Evolutionary conservation across 2,888 invertebrate genomes (phyloP).

Genomic region (Graphium colonna): DNA sequence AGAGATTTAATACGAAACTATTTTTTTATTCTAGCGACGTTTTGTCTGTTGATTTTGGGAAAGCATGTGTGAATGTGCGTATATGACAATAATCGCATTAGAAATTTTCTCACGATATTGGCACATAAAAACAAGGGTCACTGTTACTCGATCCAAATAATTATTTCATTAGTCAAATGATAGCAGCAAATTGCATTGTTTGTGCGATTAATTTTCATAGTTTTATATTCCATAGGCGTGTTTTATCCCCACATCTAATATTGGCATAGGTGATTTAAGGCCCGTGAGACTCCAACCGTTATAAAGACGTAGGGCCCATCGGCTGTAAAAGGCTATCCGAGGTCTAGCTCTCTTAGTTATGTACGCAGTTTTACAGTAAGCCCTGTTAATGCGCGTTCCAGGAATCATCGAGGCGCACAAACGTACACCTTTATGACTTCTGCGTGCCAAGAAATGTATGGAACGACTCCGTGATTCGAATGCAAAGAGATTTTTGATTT

Average conservation of each 20-base stretch:
- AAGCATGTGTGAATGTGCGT: not conserved
- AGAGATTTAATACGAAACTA: not conserved
- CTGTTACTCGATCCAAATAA: not conserved
- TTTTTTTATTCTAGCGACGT: not conserved
- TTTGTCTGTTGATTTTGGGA: not conserved
- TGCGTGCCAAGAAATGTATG: constrained; percentile 13
- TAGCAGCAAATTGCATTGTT: not conserved
- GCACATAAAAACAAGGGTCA: not conserved
- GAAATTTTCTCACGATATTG: not conserved
- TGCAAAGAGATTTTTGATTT: no score
- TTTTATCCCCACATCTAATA: constrained; percentile 19
- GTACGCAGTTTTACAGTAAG: constrained; percentile 25
- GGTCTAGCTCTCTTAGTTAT: constrained; percentile 20
- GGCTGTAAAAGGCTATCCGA: constrained; percentile 36
- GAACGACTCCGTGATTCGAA: constrained; percentile 15
- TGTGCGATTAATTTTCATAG: not conserved
- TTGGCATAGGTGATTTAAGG: constrained; percentile 48
- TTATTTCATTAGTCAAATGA: not conserved
- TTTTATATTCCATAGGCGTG: constrained; percentile 23
- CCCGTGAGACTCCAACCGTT: constrained; percentile 45
- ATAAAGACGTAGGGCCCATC: constrained; percentile 39
- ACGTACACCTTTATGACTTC: constrained; percentile 10
- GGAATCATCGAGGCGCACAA: constrained; percentile 12
- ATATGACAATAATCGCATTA: not conserved
- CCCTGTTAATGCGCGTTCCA: constrained; percentile 24